Percentiles rank a stretch among this genome's conserved stretches.
These are phyloP conservation scores for Megastigmus dorsalis DNA, from an alignment of 2,888 invertebrate species.

Conservation along the genomic window DNA sequence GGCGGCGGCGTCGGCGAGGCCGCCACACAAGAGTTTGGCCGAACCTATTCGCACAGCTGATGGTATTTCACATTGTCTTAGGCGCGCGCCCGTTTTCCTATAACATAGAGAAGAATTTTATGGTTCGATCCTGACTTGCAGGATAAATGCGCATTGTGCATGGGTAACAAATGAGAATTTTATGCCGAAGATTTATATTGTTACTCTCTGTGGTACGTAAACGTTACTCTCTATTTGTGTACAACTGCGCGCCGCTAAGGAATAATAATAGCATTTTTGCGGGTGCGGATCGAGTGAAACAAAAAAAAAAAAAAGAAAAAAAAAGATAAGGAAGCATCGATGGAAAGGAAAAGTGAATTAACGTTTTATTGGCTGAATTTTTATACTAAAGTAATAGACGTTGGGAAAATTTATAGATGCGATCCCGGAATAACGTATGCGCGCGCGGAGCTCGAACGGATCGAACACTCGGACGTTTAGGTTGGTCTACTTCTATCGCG, in stretches of 20 bases:
- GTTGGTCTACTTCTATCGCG: no score
- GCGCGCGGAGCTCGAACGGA: no score
- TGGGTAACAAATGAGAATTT: neutral
- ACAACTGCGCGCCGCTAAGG: neutral
- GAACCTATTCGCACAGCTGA: neutral
- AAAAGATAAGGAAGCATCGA: no score
- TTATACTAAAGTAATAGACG: no score
- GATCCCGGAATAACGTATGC: conserved; percentile 2
- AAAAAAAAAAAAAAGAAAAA: neutral
- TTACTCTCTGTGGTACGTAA: neutral
- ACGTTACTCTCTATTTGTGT: neutral
- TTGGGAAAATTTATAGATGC: neutral
- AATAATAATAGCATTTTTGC: neutral
- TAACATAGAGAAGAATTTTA: neutral
- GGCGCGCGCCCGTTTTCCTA: no score
- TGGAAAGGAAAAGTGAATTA: neutral
- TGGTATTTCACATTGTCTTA: conserved; percentile 6
- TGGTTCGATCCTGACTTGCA: conserved; percentile 8
- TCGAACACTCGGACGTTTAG: no score
- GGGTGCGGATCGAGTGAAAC: neutral
- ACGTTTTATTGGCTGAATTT: conserved; percentile 12
- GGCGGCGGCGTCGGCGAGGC: neutral
- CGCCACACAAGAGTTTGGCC: neutral
- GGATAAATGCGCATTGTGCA: conserved; percentile 5
- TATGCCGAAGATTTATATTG: neutral